Conservation (phyloP, 92 coral and sea anemone species). For the Bergia sp. region DNA sequence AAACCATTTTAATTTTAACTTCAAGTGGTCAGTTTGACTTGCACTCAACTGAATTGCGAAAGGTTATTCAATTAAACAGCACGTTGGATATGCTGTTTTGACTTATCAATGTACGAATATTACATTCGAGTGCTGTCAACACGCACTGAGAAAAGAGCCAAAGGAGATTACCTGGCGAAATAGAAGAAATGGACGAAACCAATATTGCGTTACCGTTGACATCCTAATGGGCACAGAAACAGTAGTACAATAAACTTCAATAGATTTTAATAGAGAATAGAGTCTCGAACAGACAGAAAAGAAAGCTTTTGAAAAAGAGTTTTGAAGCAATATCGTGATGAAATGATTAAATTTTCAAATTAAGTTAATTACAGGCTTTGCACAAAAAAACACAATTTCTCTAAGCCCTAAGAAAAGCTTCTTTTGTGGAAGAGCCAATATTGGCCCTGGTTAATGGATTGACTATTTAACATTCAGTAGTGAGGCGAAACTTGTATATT, state of each 20-base stretch:
- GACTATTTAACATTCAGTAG: not conserved
- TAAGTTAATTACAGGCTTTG: slow-evolving; percentile 51
- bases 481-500: not conserved
- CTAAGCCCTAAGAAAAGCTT: slow-evolving; percentile 12
- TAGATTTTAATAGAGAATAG: slow-evolving; percentile 10
- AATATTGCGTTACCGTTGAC: not conserved
- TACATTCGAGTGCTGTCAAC: not conserved
- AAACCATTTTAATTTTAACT: not conserved
- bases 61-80: not conserved
- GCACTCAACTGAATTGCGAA: not conserved
- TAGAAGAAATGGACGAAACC: not conserved
- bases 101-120: not conserved
- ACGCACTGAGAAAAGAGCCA: not conserved
- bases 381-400: slow-evolving; percentile 54
- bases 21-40: slow-evolving; percentile 16
- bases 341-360: slow-evolving; percentile 30
- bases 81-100: not conserved
- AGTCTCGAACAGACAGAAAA: slow-evolving; percentile 10
- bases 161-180: not conserved
- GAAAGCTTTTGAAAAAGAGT: not conserved
- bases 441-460: slow-evolving; percentile 9
- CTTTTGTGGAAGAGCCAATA: slow-evolving; percentile 22
- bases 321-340: slow-evolving; percentile 34
- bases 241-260: not conserved
- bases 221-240: not conserved